Percentiles rank a stretch among this genome's conserved stretches.
phyloP scores from a whole-genome alignment of 2,797 vertebrate genomes.

The Chelon auratus region DNA sequence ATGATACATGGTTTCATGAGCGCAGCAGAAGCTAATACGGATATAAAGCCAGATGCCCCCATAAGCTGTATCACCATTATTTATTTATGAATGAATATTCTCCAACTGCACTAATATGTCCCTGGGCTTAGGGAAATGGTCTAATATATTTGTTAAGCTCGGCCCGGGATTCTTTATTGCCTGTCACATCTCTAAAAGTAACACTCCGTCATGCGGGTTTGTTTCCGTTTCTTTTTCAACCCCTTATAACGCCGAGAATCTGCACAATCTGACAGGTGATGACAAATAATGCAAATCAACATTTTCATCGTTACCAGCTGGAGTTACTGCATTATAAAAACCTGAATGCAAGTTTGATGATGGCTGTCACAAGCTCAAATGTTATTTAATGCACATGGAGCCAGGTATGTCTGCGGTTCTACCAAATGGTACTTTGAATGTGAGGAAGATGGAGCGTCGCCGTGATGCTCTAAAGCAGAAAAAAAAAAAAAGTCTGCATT shows the following conservation, averaged over 20 bases:
- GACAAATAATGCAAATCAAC: conserved; percentile 27
- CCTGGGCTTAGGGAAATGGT: conserved; percentile 67
- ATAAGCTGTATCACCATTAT: conserved; percentile 78
- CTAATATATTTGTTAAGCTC: conserved; percentile 71
- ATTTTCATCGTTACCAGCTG: conserved; percentile 38
- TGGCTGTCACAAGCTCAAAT: conserved; percentile 10
- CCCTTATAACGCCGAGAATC: conserved; percentile 10
- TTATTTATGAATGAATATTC: conserved; percentile 82
- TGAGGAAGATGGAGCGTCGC: conserved; percentile 39
- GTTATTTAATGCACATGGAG: conserved; percentile 27
- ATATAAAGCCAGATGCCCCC: conserved; percentile 77
- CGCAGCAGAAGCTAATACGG: conserved; percentile 58
- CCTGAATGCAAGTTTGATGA: conserved; percentile 36
- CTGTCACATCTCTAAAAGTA: conserved; percentile 69
- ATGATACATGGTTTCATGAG: conserved; percentile 75
- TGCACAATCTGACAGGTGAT: conserved; percentile 27
- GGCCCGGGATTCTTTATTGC: conserved; percentile 76
- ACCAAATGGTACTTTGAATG: conserved; percentile 19
- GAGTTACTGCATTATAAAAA: conserved; percentile 36
- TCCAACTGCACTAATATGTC: conserved; percentile 76
- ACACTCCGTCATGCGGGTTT: conserved; percentile 61
- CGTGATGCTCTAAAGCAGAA: conserved; percentile 37
- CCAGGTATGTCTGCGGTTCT: not conserved
- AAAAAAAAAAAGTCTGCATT: conserved; percentile 40
- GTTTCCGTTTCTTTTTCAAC: conserved; percentile 46